Evolutionary conservation across 2,113 vertebrate genomes (phyloP).

Genomic region (Cygnus atratus): DNA sequence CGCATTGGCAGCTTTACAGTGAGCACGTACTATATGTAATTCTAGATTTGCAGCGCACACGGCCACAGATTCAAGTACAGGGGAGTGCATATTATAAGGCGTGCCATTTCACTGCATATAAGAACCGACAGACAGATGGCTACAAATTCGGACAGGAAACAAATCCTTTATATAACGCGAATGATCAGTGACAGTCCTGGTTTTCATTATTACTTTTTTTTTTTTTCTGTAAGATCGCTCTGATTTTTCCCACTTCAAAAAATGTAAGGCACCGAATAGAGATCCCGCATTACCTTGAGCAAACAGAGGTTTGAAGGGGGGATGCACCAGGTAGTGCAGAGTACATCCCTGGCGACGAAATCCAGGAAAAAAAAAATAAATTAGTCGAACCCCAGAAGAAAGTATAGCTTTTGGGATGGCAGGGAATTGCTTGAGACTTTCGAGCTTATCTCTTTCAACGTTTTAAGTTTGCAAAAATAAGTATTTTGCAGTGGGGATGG

Average conservation of each 20-base stretch:
- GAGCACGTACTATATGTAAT: neutral
- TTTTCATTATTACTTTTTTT: neutral
- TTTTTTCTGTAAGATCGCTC: neutral
- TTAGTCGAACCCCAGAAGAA: neutral
- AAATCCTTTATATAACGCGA: neutral
- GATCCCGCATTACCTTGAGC: neutral
- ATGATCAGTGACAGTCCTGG: neutral
- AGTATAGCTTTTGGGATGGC: neutral
- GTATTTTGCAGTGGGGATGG: neutral
- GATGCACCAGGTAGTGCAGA: constrained; percentile 17
- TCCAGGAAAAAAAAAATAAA: neutral
- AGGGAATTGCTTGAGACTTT: neutral
- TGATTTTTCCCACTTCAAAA: neutral
- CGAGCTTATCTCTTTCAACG: fast-evolving
- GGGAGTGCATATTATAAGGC: neutral
- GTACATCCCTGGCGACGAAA: neutral
- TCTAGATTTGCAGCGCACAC: neutral
- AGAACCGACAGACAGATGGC: constrained; percentile 21
- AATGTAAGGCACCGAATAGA: fast-evolving
- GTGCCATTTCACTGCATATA: neutral
- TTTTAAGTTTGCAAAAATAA: neutral
- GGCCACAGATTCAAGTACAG: neutral
- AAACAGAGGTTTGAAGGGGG: neutral
- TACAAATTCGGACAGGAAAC: constrained; percentile 44
- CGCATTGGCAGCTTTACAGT: constrained; percentile 11